Evolutionary conservation across 1,140 invertebrate genomes (phyloP).

Genomic region (Ctenoplectra terminalis): DNA sequence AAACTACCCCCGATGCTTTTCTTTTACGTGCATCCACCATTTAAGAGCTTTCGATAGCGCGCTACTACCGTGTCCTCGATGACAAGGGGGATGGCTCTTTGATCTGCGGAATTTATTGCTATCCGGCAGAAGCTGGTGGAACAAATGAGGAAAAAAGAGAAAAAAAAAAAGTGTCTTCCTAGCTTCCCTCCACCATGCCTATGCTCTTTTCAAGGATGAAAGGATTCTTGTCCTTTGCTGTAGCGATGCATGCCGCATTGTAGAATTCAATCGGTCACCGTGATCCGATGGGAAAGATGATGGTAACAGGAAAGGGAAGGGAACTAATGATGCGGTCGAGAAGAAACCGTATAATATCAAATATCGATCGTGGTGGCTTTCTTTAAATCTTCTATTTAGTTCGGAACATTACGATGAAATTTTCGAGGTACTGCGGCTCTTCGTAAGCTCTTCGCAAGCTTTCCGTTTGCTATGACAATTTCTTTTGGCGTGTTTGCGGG

Average conservation of each 20-base stretch:
- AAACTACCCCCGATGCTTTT: slow-evolving; percentile 26
- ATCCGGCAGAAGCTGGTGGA: not conserved
- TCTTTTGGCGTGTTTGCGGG: too few species aligned
- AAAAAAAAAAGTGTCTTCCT: not conserved
- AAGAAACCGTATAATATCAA: slow-evolving; percentile 10
- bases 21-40: slow-evolving; percentile 19
- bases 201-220: slow-evolving; percentile 35
- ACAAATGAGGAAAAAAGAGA: not conserved
- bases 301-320: not conserved
- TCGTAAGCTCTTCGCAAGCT: too few species aligned
- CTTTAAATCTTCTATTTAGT: not conserved
- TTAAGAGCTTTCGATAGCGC: slow-evolving; percentile 15
- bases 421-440: too few species aligned
- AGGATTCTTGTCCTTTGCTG: slow-evolving; percentile 30
- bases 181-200: not conserved
- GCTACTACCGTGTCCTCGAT: not conserved
- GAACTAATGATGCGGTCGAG: not conserved
- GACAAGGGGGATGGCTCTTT: slow-evolving; percentile 12
- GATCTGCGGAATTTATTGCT: slow-evolving; percentile 37
- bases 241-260: not conserved
- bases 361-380: not conserved
- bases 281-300: slow-evolving; percentile 21
- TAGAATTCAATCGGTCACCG: slow-evolving; percentile 28
- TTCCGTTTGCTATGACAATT: too few species aligned
- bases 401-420: not conserved